phyloP scores from a whole-genome alignment of 2,113 vertebrate genomes.

The Ochotona princeps region DNA sequence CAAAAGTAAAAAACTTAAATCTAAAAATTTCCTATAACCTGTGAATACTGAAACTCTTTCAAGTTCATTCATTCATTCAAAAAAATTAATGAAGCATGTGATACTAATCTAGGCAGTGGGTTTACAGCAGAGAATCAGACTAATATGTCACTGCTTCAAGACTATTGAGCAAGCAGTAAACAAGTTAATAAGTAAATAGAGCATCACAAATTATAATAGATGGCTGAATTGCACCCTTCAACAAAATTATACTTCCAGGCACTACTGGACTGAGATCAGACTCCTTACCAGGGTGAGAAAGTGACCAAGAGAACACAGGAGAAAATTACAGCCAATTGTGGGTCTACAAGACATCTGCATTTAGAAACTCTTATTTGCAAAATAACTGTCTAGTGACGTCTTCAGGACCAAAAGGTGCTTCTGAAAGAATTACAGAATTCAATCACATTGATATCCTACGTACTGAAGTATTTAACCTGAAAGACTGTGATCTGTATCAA shows the following conservation, averaged over 20 bases:
- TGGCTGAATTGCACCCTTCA: conserved; percentile 13
- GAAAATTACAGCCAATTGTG: conserved; percentile 63
- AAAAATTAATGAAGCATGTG: neutral
- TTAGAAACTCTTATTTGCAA: conserved; percentile 65
- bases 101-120: neutral
- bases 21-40: neutral
- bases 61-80: conserved; percentile 30
- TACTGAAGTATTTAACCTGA: neutral
- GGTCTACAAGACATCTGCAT: conserved; percentile 16
- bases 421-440: neutral
- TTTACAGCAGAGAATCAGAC: neutral
- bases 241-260: conserved; percentile 56
- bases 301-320: conserved; percentile 18
- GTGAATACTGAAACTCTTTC: neutral
- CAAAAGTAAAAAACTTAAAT: neutral
- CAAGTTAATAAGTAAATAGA: conserved; percentile 26
- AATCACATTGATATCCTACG: neutral
- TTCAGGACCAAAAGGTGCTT: neutral
- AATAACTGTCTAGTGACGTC: conserved; percentile 18
- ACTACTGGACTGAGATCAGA: neutral
- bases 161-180: neutral
- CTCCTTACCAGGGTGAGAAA: conserved; percentile 20
- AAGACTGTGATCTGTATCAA: neutral
- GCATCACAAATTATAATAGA: conserved; percentile 38
- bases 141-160: neutral